phyloP scores from a whole-genome alignment of 2,888 invertebrate species.

The Sericinus montela region DNA sequence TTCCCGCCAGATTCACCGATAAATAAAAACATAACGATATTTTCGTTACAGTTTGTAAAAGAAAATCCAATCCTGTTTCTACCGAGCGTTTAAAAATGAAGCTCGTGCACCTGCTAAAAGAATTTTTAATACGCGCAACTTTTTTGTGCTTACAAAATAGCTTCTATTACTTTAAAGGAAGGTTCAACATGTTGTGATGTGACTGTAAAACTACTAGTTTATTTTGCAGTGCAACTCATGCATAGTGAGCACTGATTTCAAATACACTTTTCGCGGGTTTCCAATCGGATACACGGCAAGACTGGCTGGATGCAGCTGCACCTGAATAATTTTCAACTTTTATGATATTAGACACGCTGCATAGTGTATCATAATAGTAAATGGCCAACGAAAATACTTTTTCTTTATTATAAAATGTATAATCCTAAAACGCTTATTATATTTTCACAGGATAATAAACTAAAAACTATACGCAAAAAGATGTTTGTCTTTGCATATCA shows the following conservation, averaged over 20 bases:
- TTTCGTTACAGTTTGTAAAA: neutral
- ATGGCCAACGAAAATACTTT: no score
- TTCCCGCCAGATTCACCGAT: no score
- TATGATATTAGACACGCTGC: neutral
- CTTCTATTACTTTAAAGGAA: neutral
- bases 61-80: constrained; percentile 5
- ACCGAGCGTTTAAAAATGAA: constrained; percentile 53
- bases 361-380: no score
- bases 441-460: no score
- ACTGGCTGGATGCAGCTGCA: neutral
- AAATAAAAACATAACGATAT: no score
- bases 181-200: neutral
- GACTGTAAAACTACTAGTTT: neutral
- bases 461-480: no score
- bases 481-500: no score
- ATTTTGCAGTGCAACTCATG: constrained; percentile 5
- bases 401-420: no score
- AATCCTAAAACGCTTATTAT: no score
- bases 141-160: neutral
- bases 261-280: constrained; percentile 15
- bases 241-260: constrained; percentile 12
- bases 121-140: constrained; percentile 46
- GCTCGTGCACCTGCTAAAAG: constrained; percentile 48
- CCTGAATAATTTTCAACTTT: neutral
- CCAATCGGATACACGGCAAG: constrained; percentile 5